Conservation (phyloP, 2,888 invertebrate genomes). For the Shargacucullia verbasci region DNA sequence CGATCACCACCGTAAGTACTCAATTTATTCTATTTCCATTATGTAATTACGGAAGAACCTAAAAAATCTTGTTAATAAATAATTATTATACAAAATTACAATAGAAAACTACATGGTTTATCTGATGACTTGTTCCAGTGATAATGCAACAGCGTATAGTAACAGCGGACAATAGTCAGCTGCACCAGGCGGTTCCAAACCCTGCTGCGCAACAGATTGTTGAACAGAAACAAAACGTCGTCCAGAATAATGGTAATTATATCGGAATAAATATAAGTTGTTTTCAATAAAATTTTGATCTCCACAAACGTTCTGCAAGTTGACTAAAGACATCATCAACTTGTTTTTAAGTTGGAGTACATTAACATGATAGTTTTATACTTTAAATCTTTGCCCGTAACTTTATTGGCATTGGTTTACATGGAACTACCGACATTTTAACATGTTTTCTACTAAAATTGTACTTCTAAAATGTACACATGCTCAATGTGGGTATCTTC, state of each 20-base stretch:
- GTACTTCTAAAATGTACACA: neutral
- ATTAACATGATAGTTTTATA: slow-evolving; percentile 60
- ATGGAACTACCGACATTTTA: slow-evolving; percentile 52
- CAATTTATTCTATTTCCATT: neutral
- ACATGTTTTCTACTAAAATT: neutral
- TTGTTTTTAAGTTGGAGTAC: slow-evolving; percentile 85
- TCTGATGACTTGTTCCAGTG: slow-evolving; percentile 62
- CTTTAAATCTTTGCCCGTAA: slow-evolving; percentile 26
- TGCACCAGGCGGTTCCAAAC: slow-evolving; percentile 71
- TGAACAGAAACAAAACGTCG: slow-evolving; percentile 77
- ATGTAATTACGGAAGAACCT: too few relatives aligned
- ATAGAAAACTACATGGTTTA: too few relatives aligned
- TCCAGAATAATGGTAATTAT: slow-evolving; percentile 70
- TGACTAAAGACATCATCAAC: slow-evolving; percentile 75
- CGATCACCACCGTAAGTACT: slow-evolving; percentile 70
- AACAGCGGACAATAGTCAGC: slow-evolving; percentile 70
- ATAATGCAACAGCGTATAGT: slow-evolving; percentile 82
- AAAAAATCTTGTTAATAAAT: too few relatives aligned
- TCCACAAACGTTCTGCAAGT: slow-evolving; percentile 85
- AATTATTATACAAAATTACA: too few relatives aligned
- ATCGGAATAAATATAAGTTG: neutral
- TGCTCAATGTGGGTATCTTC: slow-evolving; percentile 27
- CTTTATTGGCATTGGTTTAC: slow-evolving; percentile 47
- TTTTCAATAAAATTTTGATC: slow-evolving; percentile 38
- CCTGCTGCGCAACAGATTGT: slow-evolving; percentile 69